A percentile compares a stretch with the other conserved stretches of the same genome.
Conservation (phyloP, 2,888 invertebrate genomes). For the Ditula angustiorana region DNA sequence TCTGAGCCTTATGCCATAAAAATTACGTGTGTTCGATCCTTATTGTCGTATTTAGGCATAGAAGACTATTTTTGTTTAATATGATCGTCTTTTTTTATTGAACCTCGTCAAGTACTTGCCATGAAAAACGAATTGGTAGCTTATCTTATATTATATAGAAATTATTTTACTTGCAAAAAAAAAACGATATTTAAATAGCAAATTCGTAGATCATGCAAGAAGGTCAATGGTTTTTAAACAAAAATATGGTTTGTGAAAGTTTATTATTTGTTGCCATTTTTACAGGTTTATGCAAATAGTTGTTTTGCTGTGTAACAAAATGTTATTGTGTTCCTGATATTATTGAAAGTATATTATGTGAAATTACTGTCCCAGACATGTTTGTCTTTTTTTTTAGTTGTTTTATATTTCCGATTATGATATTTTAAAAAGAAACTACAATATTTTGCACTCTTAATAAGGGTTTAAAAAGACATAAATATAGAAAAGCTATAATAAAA, state of each 20-base stretch:
- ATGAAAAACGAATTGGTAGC: slow-evolving; percentile 20
- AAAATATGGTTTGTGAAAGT: slow-evolving; percentile 8
- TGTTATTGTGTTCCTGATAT: slow-evolving; percentile 21
- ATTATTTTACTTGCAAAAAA: slow-evolving; percentile 15
- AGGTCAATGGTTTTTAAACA: neutral
- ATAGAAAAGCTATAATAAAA: slow-evolving; percentile 47
- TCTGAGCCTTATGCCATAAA: slow-evolving; percentile 51
- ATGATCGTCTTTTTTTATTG: slow-evolving; percentile 29
- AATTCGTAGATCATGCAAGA: neutral
- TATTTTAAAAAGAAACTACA: slow-evolving; percentile 31
- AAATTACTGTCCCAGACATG: neutral
- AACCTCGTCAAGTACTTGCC: slow-evolving; percentile 47
- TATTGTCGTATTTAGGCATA: slow-evolving; percentile 42
- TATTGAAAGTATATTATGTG: slow-evolving; percentile 9
- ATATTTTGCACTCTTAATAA: slow-evolving; percentile 43
- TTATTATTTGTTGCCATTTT: slow-evolving; percentile 37
- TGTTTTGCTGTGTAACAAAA: slow-evolving; percentile 19
- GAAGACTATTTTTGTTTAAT: slow-evolving; percentile 43
- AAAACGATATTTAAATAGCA: neutral
- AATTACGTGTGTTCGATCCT: slow-evolving; percentile 40
- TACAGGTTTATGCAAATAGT: slow-evolving; percentile 31
- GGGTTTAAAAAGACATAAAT: slow-evolving; percentile 56
- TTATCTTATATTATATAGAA: slow-evolving; percentile 3
- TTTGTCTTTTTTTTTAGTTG: slow-evolving; percentile 35
- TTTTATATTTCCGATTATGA: slow-evolving; percentile 47